phyloP scores from a whole-genome alignment of 2,797 vertebrate genomes.

The Sitta carolinensis region DNA sequence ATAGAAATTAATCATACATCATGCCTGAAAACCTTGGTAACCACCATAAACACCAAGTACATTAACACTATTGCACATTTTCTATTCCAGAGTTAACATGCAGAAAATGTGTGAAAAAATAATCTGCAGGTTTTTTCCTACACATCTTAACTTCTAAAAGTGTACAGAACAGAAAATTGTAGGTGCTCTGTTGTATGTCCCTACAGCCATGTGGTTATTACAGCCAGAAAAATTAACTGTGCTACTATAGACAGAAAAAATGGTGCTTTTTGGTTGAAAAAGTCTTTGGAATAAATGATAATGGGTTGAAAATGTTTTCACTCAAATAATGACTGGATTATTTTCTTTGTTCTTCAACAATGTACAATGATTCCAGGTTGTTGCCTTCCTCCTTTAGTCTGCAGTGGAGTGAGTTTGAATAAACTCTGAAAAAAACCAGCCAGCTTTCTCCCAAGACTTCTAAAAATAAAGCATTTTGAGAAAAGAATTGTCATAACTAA shows the following conservation, averaged over 20 bases:
- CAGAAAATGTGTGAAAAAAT: neutral
- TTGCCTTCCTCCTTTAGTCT: neutral
- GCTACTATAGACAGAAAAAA: neutral
- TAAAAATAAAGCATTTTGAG: neutral
- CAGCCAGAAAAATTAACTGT: neutral
- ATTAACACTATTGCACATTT: neutral
- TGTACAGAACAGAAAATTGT: neutral
- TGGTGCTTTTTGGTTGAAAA: neutral
- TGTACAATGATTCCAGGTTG: neutral
- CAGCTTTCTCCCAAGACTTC: neutral
- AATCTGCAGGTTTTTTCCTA: neutral
- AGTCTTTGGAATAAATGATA: neutral
- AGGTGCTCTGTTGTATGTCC: neutral
- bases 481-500: neutral
- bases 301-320: neutral
- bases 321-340: neutral
- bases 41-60: neutral
- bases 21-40: constrained; percentile 16
- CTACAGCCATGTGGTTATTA: neutral
- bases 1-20: constrained; percentile 23
- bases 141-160: neutral
- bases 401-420: neutral
- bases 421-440: neutral
- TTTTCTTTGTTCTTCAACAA: neutral
- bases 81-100: constrained; percentile 21